Evolutionary conservation across 2,797 vertebrate species (phyloP).

Genomic region (Aplochiton taeniatus): DNA sequence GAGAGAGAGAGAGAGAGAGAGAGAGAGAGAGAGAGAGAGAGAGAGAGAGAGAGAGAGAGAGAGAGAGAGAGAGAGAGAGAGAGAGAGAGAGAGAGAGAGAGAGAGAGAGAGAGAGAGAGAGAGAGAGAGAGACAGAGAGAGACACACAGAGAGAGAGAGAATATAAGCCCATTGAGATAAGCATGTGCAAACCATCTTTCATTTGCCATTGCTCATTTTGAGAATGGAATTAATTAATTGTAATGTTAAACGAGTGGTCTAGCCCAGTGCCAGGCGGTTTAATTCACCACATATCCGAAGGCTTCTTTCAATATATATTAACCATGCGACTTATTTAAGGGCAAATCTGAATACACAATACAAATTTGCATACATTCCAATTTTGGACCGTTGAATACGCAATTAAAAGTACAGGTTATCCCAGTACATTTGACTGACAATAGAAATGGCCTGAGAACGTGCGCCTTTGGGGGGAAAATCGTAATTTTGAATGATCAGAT

Average conservation of each 20-base stretch:
- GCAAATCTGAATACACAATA: slow-evolving; percentile 43
- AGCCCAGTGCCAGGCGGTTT: slow-evolving; percentile 56
- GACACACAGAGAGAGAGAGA: too few species aligned
- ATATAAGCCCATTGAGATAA: slow-evolving; percentile 73
- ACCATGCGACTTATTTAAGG: slow-evolving; percentile 53
- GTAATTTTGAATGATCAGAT: slow-evolving; percentile 42
- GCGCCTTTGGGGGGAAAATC: slow-evolving; percentile 32
- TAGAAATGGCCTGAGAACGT: slow-evolving; percentile 35
- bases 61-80: slow-evolving; percentile 8
- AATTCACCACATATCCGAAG: slow-evolving; percentile 52
- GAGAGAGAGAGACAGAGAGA: background rate
- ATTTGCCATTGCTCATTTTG: slow-evolving; percentile 72
- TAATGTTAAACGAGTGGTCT: slow-evolving; percentile 74
- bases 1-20: slow-evolving; percentile 7
- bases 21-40: slow-evolving; percentile 10
- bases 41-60: slow-evolving; percentile 7
- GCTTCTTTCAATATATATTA: slow-evolving; percentile 48
- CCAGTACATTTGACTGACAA: slow-evolving; percentile 41
- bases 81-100: slow-evolving; percentile 7
- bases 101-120: slow-evolving; percentile 9
- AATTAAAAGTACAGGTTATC: slow-evolving; percentile 32
- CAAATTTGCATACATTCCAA: slow-evolving; percentile 40
- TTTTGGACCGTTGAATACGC: slow-evolving; percentile 34
- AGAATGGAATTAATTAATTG: slow-evolving; percentile 80
- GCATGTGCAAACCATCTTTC: slow-evolving; percentile 77